Conservation (phyloP, 1,140 invertebrate genomes). For the Thrips palmi region DNA sequence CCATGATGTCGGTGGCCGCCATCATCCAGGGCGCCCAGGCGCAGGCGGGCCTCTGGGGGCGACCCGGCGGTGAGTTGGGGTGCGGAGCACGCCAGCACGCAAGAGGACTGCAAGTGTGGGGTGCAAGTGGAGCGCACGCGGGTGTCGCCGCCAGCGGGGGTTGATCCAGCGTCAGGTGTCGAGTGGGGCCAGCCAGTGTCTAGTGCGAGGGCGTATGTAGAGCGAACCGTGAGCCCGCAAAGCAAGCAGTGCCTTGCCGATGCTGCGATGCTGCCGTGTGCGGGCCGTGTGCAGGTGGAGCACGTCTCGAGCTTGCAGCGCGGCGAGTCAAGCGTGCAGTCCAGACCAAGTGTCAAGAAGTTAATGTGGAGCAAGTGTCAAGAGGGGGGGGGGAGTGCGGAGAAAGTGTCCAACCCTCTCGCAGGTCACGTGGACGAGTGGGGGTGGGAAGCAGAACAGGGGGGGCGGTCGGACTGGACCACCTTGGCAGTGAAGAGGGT, state of each 20-base stretch:
- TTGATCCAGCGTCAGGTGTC: neutral
- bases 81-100: neutral
- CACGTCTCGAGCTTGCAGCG: neutral
- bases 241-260: too few relatives aligned
- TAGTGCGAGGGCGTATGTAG: neutral
- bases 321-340: conserved; percentile 1
- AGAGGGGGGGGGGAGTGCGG: too few relatives aligned
- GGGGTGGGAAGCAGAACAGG: too few relatives aligned
- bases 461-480: too few relatives aligned
- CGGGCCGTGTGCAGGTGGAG: too few relatives aligned
- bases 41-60: conserved; percentile 33
- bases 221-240: neutral
- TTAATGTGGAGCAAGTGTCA: neutral
- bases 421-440: too few relatives aligned
- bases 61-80: neutral
- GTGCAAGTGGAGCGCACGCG: too few relatives aligned
- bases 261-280: too few relatives aligned
- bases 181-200: neutral
- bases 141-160: too few relatives aligned
- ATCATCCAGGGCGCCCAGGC: conserved; percentile 48
- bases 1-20: conserved; percentile 63
- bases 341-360: neutral
- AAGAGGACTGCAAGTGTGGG: neutral
- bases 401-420: too few relatives aligned
- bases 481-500: too few relatives aligned